phyloP scores from a whole-genome alignment of 2,888 invertebrate genomes.

The Timema podura region DNA sequence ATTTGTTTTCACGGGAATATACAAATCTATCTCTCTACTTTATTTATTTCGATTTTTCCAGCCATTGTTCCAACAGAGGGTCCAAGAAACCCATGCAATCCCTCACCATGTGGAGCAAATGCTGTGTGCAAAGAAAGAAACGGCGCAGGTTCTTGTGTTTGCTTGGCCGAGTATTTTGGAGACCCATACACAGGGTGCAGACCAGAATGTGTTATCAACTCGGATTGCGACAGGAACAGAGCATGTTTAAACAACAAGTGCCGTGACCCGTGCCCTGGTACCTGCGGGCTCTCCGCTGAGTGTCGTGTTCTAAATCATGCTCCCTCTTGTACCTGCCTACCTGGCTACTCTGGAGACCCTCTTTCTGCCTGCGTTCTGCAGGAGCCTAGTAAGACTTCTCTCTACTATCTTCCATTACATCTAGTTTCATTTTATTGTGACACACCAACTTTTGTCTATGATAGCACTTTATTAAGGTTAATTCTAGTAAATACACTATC shows the following conservation, averaged over 20 bases:
- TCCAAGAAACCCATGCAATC: constrained; percentile 67
- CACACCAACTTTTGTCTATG: neutral
- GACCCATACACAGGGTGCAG: constrained; percentile 40
- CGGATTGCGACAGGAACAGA: constrained; percentile 39
- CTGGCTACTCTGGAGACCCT: constrained; percentile 37
- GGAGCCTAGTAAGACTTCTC: constrained; percentile 29
- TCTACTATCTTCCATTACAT: too few species aligned
- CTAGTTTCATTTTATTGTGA: constrained; percentile 15
- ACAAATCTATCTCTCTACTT: too few species aligned
- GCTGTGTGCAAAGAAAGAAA: constrained; percentile 45
- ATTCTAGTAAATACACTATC: too few species aligned
- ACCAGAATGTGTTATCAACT: constrained; percentile 41
- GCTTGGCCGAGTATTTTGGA: constrained; percentile 39
- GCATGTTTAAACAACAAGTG: constrained; percentile 40
- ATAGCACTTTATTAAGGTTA: too few species aligned
- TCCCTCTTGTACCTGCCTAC: constrained; percentile 35
- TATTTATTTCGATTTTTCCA: too few species aligned
- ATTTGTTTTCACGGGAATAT: constrained; percentile 1
- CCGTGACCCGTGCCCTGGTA: constrained; percentile 38
- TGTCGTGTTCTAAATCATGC: constrained; percentile 42
- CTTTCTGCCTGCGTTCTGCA: constrained; percentile 36
- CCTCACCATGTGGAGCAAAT: constrained; percentile 69
- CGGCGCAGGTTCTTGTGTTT: constrained; percentile 39
- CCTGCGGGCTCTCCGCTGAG: constrained; percentile 39
- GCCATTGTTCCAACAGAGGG: constrained; percentile 54